These are phyloP conservation scores for Cassiopea andromeda DNA, from an alignment of 30 jellyfish, hydroid and myxozoan genomes.

Conservation along the genomic window DNA sequence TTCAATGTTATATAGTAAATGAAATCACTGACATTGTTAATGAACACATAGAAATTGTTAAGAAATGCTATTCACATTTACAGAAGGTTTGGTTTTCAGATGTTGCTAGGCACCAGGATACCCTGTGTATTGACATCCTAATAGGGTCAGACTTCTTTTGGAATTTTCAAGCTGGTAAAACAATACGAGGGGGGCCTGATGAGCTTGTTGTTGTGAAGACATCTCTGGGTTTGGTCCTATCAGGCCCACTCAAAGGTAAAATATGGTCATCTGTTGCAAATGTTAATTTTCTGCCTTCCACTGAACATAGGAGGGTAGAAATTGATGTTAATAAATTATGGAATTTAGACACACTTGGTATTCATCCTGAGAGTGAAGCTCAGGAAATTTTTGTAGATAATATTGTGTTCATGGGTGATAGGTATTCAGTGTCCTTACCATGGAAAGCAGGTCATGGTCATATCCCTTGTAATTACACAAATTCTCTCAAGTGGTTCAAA, in stretches of 20 bases:
- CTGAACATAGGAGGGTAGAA: constrained; percentile 3
- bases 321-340: constrained; percentile 21
- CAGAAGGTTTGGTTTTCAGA: constrained; percentile 31
- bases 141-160: constrained; percentile 21
- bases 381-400: constrained; percentile 42
- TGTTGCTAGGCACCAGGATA: constrained; percentile 33
- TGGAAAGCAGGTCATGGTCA: constrained; percentile 75
- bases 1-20: constrained; percentile 35
- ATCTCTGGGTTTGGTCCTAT: constrained; percentile 10
- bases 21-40: constrained; percentile 40
- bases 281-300: background rate
- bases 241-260: constrained; percentile 40
- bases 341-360: constrained; percentile 68
- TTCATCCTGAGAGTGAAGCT: constrained; percentile 52
- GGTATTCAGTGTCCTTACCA: constrained; percentile 62
- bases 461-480: constrained; percentile 1
- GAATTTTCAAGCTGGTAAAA: constrained; percentile 26
- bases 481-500: constrained; percentile 5
- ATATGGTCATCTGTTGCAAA: background rate
- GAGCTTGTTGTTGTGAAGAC: constrained; percentile 55
- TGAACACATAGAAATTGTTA: constrained; percentile 26
- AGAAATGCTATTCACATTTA: constrained; percentile 1
- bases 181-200: constrained; percentile 66
- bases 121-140: constrained; percentile 15
- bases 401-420: constrained; percentile 44